Base-by-base conservation (phyloP, 1,140 invertebrate genomes). In the Drosophila chauvacae region DNA sequence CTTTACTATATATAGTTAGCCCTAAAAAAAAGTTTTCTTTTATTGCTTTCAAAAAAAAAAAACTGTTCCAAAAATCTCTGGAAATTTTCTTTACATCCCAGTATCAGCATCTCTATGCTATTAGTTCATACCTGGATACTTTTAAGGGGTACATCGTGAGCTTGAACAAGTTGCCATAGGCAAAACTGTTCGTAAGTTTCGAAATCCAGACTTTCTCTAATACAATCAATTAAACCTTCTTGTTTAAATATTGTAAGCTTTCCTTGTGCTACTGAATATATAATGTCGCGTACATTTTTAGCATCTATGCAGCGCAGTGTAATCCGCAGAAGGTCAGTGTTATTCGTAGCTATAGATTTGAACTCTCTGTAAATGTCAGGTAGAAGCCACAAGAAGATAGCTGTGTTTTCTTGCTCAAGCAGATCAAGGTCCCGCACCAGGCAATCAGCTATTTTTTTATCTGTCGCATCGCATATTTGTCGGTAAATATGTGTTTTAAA, bases 141-240 rank as follows among this genome's bases (percentile, higher is more conserved):
- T 85, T 98, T 97, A 7, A 98, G 95, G 13, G 97, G 96, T 86
- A 99, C 97, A 92, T 98, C 97, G 90, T 99, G 98, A 45, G 98
- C 97, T 74, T 96, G 95, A 42, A 99, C 95, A 37, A 99, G 94
- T 93, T 99, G 97, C 98, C 98, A 99, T 10, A 99, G 94, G 91
- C 97, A 99, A 91, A 97, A 97, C 91, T 99, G 98, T 92, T 99
- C 98, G 81, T 98, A 97, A 3, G 98, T 98, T 92, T 99, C 98
- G 98, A 98, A 99, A 60, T 95, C 95, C 57, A 99, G 93, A 91
- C 97, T 99, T 13, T 96, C 96, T 77, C 96, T 97, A 87, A 97
- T 88, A 90, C 97, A 94, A 37, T 94, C 93, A 37, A 95, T 94
- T 33, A 97, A 94, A 26, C 95, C 95, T 78, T 97, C 96, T 44